Base-by-base conservation (phyloP, 2,888 invertebrate genomes). In the Liposcelis brunnea region DNA sequence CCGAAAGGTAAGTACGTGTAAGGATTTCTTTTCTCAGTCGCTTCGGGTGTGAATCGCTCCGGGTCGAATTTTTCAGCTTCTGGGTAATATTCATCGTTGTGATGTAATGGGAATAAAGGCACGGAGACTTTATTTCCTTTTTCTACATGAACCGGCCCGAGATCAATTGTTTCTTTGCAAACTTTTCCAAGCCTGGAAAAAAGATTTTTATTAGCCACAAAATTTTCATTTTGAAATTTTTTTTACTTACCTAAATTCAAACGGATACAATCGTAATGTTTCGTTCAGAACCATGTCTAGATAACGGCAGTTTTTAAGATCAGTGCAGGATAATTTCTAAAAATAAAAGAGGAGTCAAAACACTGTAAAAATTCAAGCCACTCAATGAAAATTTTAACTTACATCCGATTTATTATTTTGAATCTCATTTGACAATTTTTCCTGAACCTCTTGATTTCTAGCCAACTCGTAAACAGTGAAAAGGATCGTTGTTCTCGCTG, bases 31-130 rank as follows among this genome's bases (percentile, higher is more conserved):
- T 49, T 50, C 12, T 47, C 48, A 2, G 44, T 44, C 34, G 48
- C 49, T 18, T 49, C 49, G 16, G 48, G 37, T 2, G 49, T 50
- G 42, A 52, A 52, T 40, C 52, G 50, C 35, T 52, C 51, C 10
- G 52, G 52, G 14, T 49, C 47, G 36, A 52, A 52, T 15, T 44
- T 48, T 19, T 50, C 51, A 18, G 52, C 51, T n/a, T 50, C 51
- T 18, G 49, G 46, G 31, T 50, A 52, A 43, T 44, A 48, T 14
- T 51, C 49, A n/a, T 46, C 43, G 8, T 26, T 44, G 16, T 49
- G 49, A 33, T 52, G 52, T n/a, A 52, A 10, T 2, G 51, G 51
- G 36, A 48, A 52, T 2, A 51, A 42, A 10, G 52, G 51, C 11
- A 52, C 45, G 10, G 51, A 48, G 3, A 52, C 47, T 7, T 48